Percentiles rank a stretch among this genome's conserved stretches.
Evolutionary conservation across 2,888 invertebrate genomes (phyloP).

Genomic region (Cyclophora punctaria): DNA sequence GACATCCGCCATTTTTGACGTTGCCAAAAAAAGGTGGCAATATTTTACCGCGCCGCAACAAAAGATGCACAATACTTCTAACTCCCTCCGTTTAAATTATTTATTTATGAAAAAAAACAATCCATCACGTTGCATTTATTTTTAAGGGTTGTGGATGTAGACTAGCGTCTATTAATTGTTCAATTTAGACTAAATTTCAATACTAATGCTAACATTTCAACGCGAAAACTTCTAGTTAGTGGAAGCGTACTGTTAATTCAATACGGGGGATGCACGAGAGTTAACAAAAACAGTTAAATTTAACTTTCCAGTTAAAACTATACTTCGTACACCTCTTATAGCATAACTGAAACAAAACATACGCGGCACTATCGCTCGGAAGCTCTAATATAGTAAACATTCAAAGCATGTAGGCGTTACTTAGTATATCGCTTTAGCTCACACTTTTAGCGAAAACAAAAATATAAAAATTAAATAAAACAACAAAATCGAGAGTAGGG

Average conservation of each 20-base stretch:
- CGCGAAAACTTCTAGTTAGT: constrained; percentile 62
- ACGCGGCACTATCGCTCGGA: constrained; percentile 33
- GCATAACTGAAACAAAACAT: constrained; percentile 35
- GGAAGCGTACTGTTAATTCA: constrained; percentile 65
- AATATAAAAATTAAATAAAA: constrained; percentile 30
- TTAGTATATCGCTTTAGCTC: constrained; percentile 38
- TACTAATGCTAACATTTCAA: too few relatives aligned
- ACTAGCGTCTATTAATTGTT: constrained; percentile 36
- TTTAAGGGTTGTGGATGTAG: constrained; percentile 72
- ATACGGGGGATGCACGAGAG: constrained; percentile 72
- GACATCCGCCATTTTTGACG: constrained; percentile 18
- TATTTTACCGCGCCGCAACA: constrained; percentile 50
- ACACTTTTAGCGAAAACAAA: constrained; percentile 41
- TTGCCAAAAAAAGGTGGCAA: constrained; percentile 25
- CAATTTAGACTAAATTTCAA: constrained; percentile 20
- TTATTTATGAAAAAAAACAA: constrained; percentile 32
- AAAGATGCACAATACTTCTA: constrained; percentile 72
- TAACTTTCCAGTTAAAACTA: constrained; percentile 7
- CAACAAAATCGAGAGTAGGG: constrained; percentile 34
- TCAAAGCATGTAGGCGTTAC: constrained; percentile 59
- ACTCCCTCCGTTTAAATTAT: constrained; percentile 48
- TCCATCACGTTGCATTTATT: constrained; percentile 60
- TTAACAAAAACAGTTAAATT: constrained; percentile 18
- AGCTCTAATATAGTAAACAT: constrained; percentile 58
- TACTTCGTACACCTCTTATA: constrained; percentile 52